phyloP scores from a whole-genome alignment of 64 coral and sea anemone genomes.

The Exaiptasia diaphana region DNA sequence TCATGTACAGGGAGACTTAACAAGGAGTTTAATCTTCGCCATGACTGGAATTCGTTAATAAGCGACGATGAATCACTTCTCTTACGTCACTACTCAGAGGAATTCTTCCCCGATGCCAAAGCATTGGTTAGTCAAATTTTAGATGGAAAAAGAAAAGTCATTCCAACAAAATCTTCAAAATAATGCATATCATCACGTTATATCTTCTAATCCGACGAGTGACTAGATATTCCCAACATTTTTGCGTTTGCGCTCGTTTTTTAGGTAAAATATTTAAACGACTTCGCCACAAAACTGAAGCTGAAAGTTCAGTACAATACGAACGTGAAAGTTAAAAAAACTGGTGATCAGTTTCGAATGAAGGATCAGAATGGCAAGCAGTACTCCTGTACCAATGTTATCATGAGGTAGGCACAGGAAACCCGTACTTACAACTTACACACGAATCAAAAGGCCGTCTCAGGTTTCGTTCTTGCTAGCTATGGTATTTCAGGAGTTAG shows the following conservation, averaged over 20 bases:
- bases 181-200: too few species aligned
- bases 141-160: background rate
- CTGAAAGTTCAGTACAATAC: slow-evolving; percentile 67
- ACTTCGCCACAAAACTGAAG: slow-evolving; percentile 61
- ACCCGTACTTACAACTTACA: too few species aligned
- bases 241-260: background rate
- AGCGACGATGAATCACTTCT: slow-evolving; percentile 71
- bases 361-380: slow-evolving; percentile 52
- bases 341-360: slow-evolving; percentile 23
- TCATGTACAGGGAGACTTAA: slow-evolving; percentile 65
- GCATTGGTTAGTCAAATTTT: slow-evolving; percentile 46
- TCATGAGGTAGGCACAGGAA: slow-evolving; percentile 41
- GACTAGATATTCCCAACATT: too few species aligned
- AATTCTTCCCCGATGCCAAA: slow-evolving; percentile 64
- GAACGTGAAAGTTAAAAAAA: slow-evolving; percentile 36
- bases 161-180: too few species aligned
- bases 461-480: too few species aligned
- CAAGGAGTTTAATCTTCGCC: slow-evolving; percentile 76
- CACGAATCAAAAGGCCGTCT: too few species aligned
- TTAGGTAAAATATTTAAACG: slow-evolving; percentile 65
- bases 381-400: slow-evolving; percentile 54
- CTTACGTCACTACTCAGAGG: slow-evolving; percentile 60
- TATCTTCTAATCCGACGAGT: too few species aligned
- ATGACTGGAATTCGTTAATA: slow-evolving; percentile 84
- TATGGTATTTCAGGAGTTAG: too few species aligned